Conservation (phyloP, 2,888 invertebrate genomes). For the Panzeria rudis region DNA sequence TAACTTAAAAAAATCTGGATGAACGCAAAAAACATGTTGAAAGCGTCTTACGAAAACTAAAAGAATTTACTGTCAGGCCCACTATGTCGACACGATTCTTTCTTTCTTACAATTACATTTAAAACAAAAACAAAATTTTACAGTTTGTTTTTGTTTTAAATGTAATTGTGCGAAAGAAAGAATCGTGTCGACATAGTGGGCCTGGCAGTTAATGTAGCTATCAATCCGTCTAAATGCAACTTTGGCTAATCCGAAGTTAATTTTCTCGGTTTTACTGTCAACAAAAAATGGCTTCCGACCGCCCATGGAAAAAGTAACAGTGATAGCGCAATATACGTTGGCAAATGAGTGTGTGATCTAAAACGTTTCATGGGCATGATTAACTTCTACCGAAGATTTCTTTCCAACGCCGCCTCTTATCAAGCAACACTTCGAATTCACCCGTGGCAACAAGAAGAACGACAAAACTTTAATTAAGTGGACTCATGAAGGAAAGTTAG, state of each 20-base stretch:
- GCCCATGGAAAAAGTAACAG: conserved; percentile 60
- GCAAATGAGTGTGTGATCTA: conserved; percentile 68
- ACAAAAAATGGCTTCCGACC: conserved; percentile 50
- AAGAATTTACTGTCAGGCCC: too few species aligned
- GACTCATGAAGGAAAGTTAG: conserved; percentile 20
- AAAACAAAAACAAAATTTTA: too few species aligned
- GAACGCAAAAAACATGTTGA: conserved; percentile 73
- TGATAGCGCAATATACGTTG: conserved; percentile 58
- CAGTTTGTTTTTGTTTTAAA: too few species aligned
- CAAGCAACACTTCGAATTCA: conserved; percentile 53
- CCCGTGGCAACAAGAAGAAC: conserved; percentile 59
- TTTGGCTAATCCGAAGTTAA: conserved; percentile 59
- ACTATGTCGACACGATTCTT: too few species aligned
- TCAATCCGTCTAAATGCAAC: conserved; percentile 72
- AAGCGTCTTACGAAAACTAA: conserved; percentile 71
- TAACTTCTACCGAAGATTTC: conserved; percentile 68
- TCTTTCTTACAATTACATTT: too few species aligned
- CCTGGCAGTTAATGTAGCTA: too few species aligned
- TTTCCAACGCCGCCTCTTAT: conserved; percentile 43
- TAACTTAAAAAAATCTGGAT: conserved; percentile 72
- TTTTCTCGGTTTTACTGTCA: conserved; percentile 69
- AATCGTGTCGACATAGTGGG: too few species aligned
- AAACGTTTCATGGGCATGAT: conserved; percentile 73
- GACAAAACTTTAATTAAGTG: conserved; percentile 56
- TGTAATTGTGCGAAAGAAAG: too few species aligned